Percentiles rank a stretch among this genome's conserved stretches.
Evolutionary conservation across 1,140 invertebrate species (phyloP).

Genomic region (Ephestia elutella): DNA sequence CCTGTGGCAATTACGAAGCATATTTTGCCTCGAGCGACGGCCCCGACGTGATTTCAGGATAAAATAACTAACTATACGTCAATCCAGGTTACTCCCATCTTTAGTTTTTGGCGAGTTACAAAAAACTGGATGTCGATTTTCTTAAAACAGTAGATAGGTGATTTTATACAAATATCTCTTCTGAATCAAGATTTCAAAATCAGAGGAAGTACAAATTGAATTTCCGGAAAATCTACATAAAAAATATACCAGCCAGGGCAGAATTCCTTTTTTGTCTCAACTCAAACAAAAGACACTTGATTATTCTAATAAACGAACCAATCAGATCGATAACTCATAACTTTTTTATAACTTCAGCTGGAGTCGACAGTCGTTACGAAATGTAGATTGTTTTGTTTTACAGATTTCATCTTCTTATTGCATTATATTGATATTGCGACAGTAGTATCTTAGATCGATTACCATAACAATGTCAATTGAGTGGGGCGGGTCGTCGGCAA

Average conservation of each 20-base stretch:
- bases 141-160: too few species aligned
- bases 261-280: not conserved
- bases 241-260: not conserved
- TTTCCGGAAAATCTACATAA: not conserved
- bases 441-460: not conserved
- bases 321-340: not conserved
- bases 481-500: not conserved
- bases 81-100: too few species aligned
- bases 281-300: not conserved
- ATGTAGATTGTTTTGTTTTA: not conserved
- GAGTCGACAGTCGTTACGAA: not conserved
- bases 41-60: too few species aligned
- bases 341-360: not conserved
- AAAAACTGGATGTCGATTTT: too few species aligned
- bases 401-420: not conserved
- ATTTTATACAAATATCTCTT: not conserved
- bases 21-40: too few species aligned
- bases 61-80: too few species aligned
- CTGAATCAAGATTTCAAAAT: too few species aligned
- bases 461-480: conserved; percentile 7
- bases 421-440: not conserved
- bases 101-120: too few species aligned
- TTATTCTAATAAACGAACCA: not conserved
- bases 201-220: too few species aligned
- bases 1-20: too few species aligned